Conservation (phyloP, 2,888 invertebrate species). For the Polydrusus cervinus region DNA sequence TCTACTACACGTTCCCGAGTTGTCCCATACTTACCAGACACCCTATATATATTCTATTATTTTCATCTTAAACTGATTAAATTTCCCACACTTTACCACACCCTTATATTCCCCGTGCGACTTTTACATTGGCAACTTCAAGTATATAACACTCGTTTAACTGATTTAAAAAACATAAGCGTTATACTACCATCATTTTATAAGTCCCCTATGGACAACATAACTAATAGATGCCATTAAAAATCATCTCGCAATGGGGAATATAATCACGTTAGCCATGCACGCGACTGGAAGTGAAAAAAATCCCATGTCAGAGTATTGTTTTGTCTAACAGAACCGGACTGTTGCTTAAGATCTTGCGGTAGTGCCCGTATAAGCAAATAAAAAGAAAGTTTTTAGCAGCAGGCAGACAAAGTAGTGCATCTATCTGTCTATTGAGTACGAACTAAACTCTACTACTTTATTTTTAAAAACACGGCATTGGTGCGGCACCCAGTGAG, state of each 20-base stretch:
- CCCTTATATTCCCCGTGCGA: conserved; percentile 25
- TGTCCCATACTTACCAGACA: too few relatives aligned
- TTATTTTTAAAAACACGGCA: too few relatives aligned
- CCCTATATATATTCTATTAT: too few relatives aligned
- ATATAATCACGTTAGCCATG: conserved; percentile 43
- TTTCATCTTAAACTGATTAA: neutral
- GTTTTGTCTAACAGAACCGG: conserved; percentile 24
- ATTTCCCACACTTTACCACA: conserved; percentile 26
- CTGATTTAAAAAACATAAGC: conserved; percentile 44
- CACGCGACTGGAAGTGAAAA: conserved; percentile 42
- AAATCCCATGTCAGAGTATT: conserved; percentile 39
- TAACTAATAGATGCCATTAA: conserved; percentile 49
- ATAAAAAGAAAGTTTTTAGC: too few relatives aligned
- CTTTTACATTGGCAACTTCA: conserved; percentile 14
- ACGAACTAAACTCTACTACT: too few relatives aligned
- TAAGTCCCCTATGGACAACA: conserved; percentile 42
- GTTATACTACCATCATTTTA: conserved; percentile 47
- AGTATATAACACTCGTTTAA: conserved; percentile 7
- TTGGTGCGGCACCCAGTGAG: too few relatives aligned
- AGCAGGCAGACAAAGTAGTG: too few relatives aligned
- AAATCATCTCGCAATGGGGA: conserved; percentile 41
- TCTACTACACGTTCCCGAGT: too few relatives aligned
- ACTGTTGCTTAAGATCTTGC: neutral
- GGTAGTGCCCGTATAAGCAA: too few relatives aligned
- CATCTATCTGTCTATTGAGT: too few relatives aligned